Evolutionary conservation across 2,113 vertebrate genomes (phyloP), one percentile per base, ranked within the genome.

Genomic region (Donacobius atricapilla): DNA sequence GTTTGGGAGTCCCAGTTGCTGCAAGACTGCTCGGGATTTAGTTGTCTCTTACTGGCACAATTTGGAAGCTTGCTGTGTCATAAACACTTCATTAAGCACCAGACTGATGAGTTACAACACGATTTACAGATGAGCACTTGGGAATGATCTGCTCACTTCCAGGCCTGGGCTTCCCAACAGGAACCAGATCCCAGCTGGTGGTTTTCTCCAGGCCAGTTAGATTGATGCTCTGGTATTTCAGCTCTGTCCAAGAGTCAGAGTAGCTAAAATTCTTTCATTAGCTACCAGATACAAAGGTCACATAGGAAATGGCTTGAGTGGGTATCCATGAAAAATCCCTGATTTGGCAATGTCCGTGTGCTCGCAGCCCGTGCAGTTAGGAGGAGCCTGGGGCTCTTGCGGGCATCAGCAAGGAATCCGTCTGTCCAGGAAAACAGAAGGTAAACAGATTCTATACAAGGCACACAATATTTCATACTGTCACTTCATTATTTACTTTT

Each of bases 91-190:
- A 28, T 92, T 86, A 94, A 70, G 71, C 72, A 40, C 42, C 84
- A 82, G 53, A 15, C 12, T 65, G 77, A 89, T 78, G 77, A 50
- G 48, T 18, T 87, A 35, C 15, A 11, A 44, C 77, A 75, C 1
- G 3, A 79, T 84, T 89, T 40, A 91, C 77, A 84, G 80, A 54
- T 31, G 60, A 78, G 53, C 3, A 1, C 83, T 80, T 58, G 68
- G 83, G 78, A 96, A 92, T 31, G 51, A 82, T 81, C 86, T 30
- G 87, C 81, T 87, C 63, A 51, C 57, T 72, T 93, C 87, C 73
- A 89, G 65, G 56, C 39, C 60, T 24, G 40, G 23, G 9, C 54
- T 92, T 90, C 95, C 94, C 76, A 63, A 4, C 0, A 3, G 73
- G 81, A 94, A 40, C n/a, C 28, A 68, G 28, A 33, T 84, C 40